Evolutionary conservation across 2,888 invertebrate species (phyloP), one percentile per base, ranked within the genome.

Genomic region (Drosophila subsilvestris): DNA sequence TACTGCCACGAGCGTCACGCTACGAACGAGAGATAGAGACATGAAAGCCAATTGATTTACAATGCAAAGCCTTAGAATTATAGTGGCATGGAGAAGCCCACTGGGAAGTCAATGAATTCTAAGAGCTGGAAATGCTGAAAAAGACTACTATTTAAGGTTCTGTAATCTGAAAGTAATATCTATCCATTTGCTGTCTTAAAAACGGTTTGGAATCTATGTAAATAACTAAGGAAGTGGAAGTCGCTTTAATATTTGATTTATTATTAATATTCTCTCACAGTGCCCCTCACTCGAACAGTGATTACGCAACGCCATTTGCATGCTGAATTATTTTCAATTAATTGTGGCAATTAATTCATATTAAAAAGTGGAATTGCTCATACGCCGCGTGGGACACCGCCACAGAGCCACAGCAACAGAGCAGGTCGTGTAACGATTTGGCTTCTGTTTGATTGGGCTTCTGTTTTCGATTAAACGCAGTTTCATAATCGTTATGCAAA

Each of bases 1-100:
- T 68, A 80, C 63, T 72, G 85, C 61, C 85, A 80, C 79, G 73
- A 75, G 79, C 79, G 51, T 48, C 67, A 67, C 45, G 49, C 22
- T 49, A 60, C n/a, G 37, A 47, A 66, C 32, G 32, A 47, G 29
- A 49, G 37, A 54, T 45, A 57, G 74, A 59, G 45, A 50, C 18
- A 49, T 12, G 20, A 45, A 54, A 51, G 53, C 22, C 22, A 44
- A 14, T 68, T 78, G 61, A 78, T 78, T 84, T 78, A 68, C 57
- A 22, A 25, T 20, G 5, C 14, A 20, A 50, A 18, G n/a, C 22
- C 22, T 32, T 47, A 25, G 56, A 53, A 29, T 42, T 44, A 50
- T 48, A 54, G 57, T 10, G 8, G 29, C 17, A 62, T 29, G 9
- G 27, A 29, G 9, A 9, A 9, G 9, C 27, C 27, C 27, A 12